Base-by-base conservation (phyloP, 2,113 vertebrate species). In the Gavialis gangeticus region DNA sequence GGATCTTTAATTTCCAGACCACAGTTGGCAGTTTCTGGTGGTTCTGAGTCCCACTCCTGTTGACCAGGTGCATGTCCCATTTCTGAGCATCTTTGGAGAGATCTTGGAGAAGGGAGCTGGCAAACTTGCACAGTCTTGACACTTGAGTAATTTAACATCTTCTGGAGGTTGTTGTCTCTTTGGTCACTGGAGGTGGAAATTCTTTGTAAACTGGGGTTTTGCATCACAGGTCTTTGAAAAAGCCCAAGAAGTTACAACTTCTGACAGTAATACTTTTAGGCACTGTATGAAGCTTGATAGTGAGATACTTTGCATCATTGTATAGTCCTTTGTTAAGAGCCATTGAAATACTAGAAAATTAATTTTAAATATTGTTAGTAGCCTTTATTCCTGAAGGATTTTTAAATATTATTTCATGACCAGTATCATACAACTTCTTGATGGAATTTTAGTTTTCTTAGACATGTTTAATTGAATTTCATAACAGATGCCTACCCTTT, bases 31-130 rank as follows among this genome's bases (percentile, higher is more conserved):
- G 80, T 85, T 86, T 64, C 57, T 27, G 88, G 89, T 75, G 96
- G 93, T 96, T 96, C 95, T 95, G 89, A 89, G 95, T 95, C 94
- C 92, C 93, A 62, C 92, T 96, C 93, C 92, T 92, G 90, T 90
- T 89, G 30, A 89, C 82, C 88, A 69, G 95, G 84, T 82, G 82
- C 88, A 92, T 87, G 86, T 95, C 88, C 94, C 91, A 85, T 94
- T 93, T 75, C 17, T 21, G 57, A 85, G 82, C 67, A 85, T 90
- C 91, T 85, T 25, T 46, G 34, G 4, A 14, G 13, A 22, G 22
- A 73, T 73, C 46, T 37, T 86, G 28, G 95, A 95, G 95, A 77
- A 77, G 92, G 92, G 93, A 95, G 92, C 91, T 82, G 57, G 76
- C 22, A 58, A 3, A 91, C 93, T 87, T 83, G 54, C 73, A 10